Base-by-base conservation (phyloP, 2,888 invertebrate genomes). In the Calliopum simillimum region DNA sequence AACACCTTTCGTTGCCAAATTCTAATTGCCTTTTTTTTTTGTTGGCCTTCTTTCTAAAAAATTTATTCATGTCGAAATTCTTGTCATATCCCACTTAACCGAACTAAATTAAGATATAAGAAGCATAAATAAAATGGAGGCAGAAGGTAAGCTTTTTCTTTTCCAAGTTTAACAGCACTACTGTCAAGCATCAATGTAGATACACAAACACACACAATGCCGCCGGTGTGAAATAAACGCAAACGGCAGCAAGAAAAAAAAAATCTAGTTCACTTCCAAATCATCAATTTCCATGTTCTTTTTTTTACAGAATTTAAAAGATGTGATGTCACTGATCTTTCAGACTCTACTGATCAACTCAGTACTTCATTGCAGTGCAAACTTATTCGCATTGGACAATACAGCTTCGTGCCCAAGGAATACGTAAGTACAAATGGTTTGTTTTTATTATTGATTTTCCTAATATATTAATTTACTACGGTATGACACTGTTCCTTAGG, bases 381-480 rank as follows among this genome's bases (percentile, higher is more conserved):
- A 76, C 92, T 93, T 21, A 91, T 96, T 69, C 89, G 96, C 75
- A 92, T 97, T 82, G 96, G 97, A 49, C 94, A 95, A 16, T 94
- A 94, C 83, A 92, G 93, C 87, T 93, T 92, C 80, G 89, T 91
- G 75, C 92, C 94, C 33, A 89, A 88, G 72, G 92, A 94, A 82
- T 90, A 91, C 85, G 92, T 95, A 84, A 82, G 88, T 73, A 21
- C 4, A 14, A 19, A 12, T 4, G 14, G 53, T 43, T 43, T 59
- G 25, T 67, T 44, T 58, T 25, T 3, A 51, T 23, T 41, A 68
- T 41, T 46, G 6, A 33, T 14, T 46, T 43, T 25, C 1, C 47
- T 33, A 1, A 33, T 33, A 6, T 33, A 33, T 33, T 33, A 33
- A 21, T 44, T n/a, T n/a, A n/a, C n/a, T 12, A 11, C 16, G 12